Percentiles rank a stretch among this genome's conserved stretches.
phyloP scores from a whole-genome alignment of 2,113 vertebrate species.

The Ia io region DNA sequence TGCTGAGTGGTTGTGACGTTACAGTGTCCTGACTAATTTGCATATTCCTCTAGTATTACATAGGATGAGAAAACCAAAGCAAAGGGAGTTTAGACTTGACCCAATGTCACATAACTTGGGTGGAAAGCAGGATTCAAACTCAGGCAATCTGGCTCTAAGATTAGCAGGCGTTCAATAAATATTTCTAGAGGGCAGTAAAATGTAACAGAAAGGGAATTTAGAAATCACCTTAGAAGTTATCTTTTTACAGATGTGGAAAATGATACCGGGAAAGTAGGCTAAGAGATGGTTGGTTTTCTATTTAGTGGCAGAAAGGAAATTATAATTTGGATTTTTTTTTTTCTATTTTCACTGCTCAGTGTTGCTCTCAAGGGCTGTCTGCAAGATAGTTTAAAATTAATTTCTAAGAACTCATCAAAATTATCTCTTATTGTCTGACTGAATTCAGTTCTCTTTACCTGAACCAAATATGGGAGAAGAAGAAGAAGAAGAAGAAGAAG shows the following conservation, averaged over 20 bases:
- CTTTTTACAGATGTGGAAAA: not conserved
- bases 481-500: not conserved
- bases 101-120: not conserved
- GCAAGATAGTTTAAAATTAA: not conserved
- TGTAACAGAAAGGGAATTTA: not conserved
- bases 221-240: not conserved
- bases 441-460: slow-evolving; percentile 7
- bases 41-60: not conserved
- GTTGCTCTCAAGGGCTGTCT: not conserved
- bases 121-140: not conserved
- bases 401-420: slow-evolving; percentile 7
- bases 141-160: not conserved
- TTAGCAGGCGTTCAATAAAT: not conserved
- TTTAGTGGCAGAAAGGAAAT: not conserved
- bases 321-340: not conserved
- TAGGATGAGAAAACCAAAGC: not conserved
- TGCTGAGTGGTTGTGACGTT: no score
- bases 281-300: not conserved
- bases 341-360: not conserved
- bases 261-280: not conserved
- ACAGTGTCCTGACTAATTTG: no score
- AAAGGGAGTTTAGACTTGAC: not conserved
- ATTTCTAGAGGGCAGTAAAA: not conserved
- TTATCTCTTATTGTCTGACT: not conserved
- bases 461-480: not conserved